Conservation (phyloP, 2,888 invertebrate genomes). For the Agriotes lineatus region DNA sequence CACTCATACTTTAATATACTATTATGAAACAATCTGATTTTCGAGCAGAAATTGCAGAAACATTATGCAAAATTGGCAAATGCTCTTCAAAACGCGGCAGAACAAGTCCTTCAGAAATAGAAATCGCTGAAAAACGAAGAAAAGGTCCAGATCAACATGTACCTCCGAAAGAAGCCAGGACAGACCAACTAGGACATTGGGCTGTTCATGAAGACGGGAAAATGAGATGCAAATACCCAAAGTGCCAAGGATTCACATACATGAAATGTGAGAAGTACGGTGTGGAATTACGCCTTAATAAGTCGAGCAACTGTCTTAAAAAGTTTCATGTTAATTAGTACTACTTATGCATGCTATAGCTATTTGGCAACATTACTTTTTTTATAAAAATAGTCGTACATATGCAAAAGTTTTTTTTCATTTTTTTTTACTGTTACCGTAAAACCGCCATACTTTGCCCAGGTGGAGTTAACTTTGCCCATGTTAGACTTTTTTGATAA, state of each 20-base stretch:
- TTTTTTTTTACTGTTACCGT: not conserved
- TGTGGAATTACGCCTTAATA: not conserved
- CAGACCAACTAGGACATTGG: not conserved
- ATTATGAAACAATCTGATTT: not conserved
- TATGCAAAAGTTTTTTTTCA: too few relatives aligned
- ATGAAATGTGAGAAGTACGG: not conserved
- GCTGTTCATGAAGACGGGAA: not conserved
- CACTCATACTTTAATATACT: too few relatives aligned
- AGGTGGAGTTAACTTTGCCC: too few relatives aligned
- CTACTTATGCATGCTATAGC: not conserved
- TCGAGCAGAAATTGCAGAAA: not conserved
- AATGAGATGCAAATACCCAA: not conserved
- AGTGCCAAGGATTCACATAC: not conserved
- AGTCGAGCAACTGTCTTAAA: not conserved
- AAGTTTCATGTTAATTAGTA: not conserved
- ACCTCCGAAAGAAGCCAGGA: not conserved
- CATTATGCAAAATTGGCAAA: not conserved
- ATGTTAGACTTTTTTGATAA: too few relatives aligned
- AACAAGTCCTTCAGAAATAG: not conserved
- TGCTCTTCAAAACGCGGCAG: not conserved
- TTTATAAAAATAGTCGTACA: not conserved
- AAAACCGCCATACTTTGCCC: too few relatives aligned
- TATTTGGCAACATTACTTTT: not conserved
- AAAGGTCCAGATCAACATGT: not conserved
- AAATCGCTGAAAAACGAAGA: not conserved